Base-by-base conservation (phyloP, 2,888 invertebrate genomes). In the Lycophotia porphyrea region DNA sequence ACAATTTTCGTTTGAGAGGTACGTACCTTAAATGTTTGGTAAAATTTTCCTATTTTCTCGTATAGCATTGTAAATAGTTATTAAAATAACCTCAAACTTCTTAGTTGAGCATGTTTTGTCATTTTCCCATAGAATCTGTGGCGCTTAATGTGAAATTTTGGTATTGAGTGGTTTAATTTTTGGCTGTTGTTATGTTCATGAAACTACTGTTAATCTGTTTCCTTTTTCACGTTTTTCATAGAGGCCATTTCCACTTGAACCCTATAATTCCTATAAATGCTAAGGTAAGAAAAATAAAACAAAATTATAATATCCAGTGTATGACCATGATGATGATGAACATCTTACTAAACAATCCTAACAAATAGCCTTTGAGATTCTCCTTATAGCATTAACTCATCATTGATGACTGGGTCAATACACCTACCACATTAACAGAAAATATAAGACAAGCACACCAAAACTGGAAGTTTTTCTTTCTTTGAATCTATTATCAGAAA, bases 21-120 rank as follows among this genome's bases (percentile, higher is more conserved):
- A 81, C 49, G 65, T 60, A 71, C 72, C 66, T 0, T 75, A 27
- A 0, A 79, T 24, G 61, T 81, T 82, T 75, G 64, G 63, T 71
- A 71, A 71, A 60, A 44, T 65, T 39, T 65, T 65, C 65, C n/a
- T 68, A 77, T 67, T 71, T 61, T 60, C 39, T 18, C 55, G 9
- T 42, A 21, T 74, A 58, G 24, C 61, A 64, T 77, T 66, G 72
- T 74, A 78, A 80, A 77, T 78, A 77, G 71, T 72, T 44, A 64
- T 13, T 55, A 58, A 64, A 72, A 68, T 87, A 86, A 87, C 84
- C 84, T 83, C 66, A 76, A 82, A 77, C 76, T n/a, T 64, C 18
- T 42, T 9, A 21, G n/a, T 63, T 55, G 47, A 55, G 15, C 49
- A 67, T 60, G 49, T 44, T 72, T 61, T 27, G n/a, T 60, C 8